Conservation (phyloP, 2,113 vertebrate genomes). For the Notarius lentiginosus region DNA sequence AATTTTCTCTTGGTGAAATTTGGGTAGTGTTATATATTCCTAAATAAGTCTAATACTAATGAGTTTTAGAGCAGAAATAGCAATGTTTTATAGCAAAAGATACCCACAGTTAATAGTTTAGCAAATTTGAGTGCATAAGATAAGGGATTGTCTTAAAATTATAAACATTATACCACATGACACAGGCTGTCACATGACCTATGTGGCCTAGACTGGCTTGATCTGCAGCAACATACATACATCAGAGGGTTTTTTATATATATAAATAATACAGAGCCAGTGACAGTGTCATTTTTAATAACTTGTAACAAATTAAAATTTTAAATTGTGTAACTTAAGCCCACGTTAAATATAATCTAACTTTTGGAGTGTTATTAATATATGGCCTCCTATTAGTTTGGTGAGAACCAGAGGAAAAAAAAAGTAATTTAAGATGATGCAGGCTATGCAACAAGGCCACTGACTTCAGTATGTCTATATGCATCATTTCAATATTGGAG, state of each 20-base stretch:
- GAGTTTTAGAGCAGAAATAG: neutral
- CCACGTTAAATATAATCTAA: neutral
- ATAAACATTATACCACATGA: neutral
- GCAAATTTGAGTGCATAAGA: neutral
- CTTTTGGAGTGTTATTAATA: neutral
- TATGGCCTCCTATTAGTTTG: neutral
- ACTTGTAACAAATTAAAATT: neutral
- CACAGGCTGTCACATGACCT: neutral
- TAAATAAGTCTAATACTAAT: neutral
- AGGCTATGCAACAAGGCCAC: neutral
- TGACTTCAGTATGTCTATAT: neutral
- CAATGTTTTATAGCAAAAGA: neutral
- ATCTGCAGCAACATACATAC: neutral
- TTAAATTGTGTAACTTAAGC: neutral
- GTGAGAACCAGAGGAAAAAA: neutral
- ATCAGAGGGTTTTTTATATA: neutral
- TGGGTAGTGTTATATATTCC: neutral
- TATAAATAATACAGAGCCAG: neutral
- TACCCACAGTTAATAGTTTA: neutral
- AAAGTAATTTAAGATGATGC: neutral
- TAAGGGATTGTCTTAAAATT: neutral
- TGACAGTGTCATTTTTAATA: neutral
- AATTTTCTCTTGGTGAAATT: neutral
- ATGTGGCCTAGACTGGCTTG: neutral
- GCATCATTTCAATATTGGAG: neutral